Base-by-base conservation (phyloP, 2,113 vertebrate genomes). In the Tragulus kanchil region DNA sequence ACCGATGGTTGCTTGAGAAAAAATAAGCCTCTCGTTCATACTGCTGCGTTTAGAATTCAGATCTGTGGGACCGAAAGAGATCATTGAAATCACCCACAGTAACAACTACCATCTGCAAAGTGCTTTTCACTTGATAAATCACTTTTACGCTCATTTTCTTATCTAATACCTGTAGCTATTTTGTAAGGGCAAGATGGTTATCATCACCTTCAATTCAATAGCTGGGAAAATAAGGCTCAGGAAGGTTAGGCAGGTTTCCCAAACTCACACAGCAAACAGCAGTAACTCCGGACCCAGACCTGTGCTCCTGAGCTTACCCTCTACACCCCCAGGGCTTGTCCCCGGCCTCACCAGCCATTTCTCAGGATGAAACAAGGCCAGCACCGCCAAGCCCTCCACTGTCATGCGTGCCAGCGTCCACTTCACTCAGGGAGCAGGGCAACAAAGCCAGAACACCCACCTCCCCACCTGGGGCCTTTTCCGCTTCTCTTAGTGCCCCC, bases 111-210 rank as follows among this genome's bases (percentile, higher is more conserved):
- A 84, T 75, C 95, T 86, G 65, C 1, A 31, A 45, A 26, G 83
- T 79, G 71, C 82, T 89, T 85, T 52, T 5, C 92, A 93, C 90
- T 75, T 85, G 71, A 85, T 86, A 83, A 86, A 79, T 95, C 89
- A 86, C 56, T 17, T n/a, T 78, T 59, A 64, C 58, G 42, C 91
- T 78, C 88, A 42, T 77, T 58, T 71, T 69, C 85, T 75, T 81
- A 61, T 64, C 87, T 85, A 75, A 84, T 75, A 67, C 77, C 87
- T 8, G 0, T n/a, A 73, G 82, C 25, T 83, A 5, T 45, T 83
- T 73, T 25, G 11, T 69, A n/a, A 89, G 50, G 58, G 26, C 13
- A 16, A 62, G 12, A 11, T 90, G 48, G 77, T 78, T 48, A 59
- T 56, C 71, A 64, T n/a, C 59, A 26, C 25, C 26, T 61, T 88